Conservation (phyloP, 2,113 vertebrate species). For the Odobenus rosmarus region DNA sequence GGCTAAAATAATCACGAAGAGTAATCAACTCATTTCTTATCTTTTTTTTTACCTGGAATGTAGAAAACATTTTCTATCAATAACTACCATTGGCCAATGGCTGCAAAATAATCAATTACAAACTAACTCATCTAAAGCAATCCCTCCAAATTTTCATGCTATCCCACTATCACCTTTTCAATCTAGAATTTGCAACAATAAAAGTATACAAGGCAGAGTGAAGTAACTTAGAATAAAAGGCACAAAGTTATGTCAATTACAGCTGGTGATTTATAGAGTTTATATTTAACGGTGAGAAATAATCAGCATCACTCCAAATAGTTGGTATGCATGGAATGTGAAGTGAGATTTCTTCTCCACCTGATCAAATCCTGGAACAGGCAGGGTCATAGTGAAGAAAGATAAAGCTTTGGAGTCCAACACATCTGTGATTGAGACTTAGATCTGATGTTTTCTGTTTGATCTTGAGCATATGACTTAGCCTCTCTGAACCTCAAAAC, state of each 20-base stretch:
- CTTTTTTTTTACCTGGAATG: background rate
- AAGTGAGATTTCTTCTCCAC: background rate
- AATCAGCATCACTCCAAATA: background rate
- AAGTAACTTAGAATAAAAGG: conserved; percentile 1
- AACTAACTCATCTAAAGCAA: background rate
- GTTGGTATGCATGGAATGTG: background rate
- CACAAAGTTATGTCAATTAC: background rate
- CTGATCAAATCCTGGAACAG: background rate
- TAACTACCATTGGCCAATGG: background rate
- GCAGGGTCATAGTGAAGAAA: background rate
- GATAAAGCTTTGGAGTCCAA: background rate
- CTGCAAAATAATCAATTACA: background rate
- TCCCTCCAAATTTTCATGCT: background rate
- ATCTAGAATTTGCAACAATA: background rate
- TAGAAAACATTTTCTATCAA: background rate
- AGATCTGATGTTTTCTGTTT: background rate
- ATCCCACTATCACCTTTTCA: background rate
- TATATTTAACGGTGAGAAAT: background rate
- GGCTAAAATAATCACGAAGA: background rate
- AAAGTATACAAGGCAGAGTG: background rate
- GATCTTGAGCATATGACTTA: background rate
- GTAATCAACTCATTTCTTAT: background rate
- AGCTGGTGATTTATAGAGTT: background rate
- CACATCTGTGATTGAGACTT: background rate
- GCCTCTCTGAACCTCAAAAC: background rate